These are phyloP conservation scores for Sterna hirundo DNA, from an alignment of 2,113 vertebrate species.

Conservation along the genomic window DNA sequence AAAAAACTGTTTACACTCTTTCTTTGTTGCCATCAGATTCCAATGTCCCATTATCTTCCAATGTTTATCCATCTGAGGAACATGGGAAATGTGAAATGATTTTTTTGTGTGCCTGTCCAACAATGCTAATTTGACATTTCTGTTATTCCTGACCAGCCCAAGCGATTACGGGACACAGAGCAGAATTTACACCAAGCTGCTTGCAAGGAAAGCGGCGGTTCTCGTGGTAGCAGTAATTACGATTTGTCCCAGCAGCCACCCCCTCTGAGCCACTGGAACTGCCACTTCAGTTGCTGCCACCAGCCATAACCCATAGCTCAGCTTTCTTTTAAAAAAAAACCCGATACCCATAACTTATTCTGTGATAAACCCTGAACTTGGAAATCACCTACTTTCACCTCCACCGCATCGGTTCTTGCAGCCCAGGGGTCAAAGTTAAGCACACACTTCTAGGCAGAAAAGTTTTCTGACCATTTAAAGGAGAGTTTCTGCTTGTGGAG, in stretches of 20 bases:
- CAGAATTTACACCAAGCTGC: background rate
- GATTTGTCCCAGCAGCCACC: background rate
- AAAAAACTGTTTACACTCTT: background rate
- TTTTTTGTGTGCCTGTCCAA: background rate
- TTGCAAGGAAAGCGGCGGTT: background rate
- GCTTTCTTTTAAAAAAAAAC: background rate
- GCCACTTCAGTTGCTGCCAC: background rate
- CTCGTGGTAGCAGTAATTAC: background rate
- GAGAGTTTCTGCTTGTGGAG: background rate
- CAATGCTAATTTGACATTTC: background rate
- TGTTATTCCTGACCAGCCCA: background rate
- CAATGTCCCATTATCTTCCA: background rate
- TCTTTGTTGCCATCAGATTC: background rate
- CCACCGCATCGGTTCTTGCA: background rate
- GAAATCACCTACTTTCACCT: background rate
- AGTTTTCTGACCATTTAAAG: background rate
- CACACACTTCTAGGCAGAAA: background rate
- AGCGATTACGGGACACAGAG: background rate
- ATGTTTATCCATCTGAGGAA: background rate
- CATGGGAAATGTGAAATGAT: background rate
- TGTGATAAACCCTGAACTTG: background rate
- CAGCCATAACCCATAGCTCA: rapidly evolving
- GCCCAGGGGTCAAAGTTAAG: background rate
- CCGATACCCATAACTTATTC: background rate
- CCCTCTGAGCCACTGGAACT: background rate